Evolutionary conservation across 2,797 vertebrate genomes (phyloP), one percentile per base, ranked within the genome.

Genomic region (Onychomys leucogaster): DNA sequence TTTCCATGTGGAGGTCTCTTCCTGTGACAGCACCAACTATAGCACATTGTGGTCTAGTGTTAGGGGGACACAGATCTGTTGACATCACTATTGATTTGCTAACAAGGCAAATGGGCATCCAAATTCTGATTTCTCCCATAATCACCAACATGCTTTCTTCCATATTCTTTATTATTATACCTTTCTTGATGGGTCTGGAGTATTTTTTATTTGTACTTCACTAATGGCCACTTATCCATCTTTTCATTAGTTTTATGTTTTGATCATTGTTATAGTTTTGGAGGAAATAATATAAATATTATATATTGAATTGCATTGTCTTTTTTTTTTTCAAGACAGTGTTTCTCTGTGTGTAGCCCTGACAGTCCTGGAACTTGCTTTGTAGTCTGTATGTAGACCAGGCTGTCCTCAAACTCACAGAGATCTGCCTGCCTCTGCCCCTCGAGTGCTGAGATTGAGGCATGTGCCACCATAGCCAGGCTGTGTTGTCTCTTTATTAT

Each of bases 191-290:
- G 63, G 23, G 8, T 61, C 37, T 21, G 25, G 55, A 87, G 27
- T 55, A 6, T 76, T 12, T 91, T 93, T 91, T 67, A 93, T 84
- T 80, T 59, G n/a, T 29, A 61, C 71, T 91, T 93, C 23, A 32
- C 13, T 78, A 59, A 61, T 80, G 10, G 9, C 29, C 82, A 90
- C 81, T 83, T 78, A 34, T 14, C 90, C 41, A 75, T 41, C 17
- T 69, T 93, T 73, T 80, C 10, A 34, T 89, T 13, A 57, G n/a
- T 37, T 81, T 37, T 81, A 12, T 75, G 63, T 63, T 71, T 52
- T 52, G 52, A 52, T 52, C 4, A 52, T 69, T 73, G 5, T 71
- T 71, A 61, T 8, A 95, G 63, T 75, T 67, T 67, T 73, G 32
- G 49, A 52, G 23, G 41, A n/a, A 67, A 84, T 61, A 41, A 41